phyloP scores from a whole-genome alignment of 2,888 invertebrate genomes.

The Dryobota labecula region DNA sequence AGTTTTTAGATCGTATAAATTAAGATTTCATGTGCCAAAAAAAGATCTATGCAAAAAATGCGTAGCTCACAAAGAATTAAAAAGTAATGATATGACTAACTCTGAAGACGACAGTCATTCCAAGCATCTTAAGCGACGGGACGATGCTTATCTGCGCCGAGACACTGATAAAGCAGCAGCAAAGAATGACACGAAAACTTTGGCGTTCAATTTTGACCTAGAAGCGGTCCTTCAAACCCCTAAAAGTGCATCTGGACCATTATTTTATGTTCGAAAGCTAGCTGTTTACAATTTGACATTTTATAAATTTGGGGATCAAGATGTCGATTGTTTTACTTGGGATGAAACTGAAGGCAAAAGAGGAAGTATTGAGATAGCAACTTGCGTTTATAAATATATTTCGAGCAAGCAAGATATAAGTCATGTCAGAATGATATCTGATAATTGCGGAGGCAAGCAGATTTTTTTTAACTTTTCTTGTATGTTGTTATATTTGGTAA shows the following conservation, averaged over 20 bases:
- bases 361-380: conserved; percentile 67
- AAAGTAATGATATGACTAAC: neutral
- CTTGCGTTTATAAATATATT: conserved; percentile 61
- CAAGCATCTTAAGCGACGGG: conserved; percentile 18
- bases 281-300: conserved; percentile 69
- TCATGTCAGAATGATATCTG: conserved; percentile 60
- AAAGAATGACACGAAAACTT: conserved; percentile 53
- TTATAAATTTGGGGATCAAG: conserved; percentile 70
- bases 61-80: neutral
- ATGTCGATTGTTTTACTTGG: conserved; percentile 64
- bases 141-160: conserved; percentile 45
- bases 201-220: conserved; percentile 60
- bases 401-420: conserved; percentile 27
- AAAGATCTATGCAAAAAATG: conserved; percentile 13
- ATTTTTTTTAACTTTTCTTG: neutral
- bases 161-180: conserved; percentile 66
- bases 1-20: conserved; percentile 26
- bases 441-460: conserved; percentile 33
- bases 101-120: neutral
- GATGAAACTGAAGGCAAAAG: conserved; percentile 65
- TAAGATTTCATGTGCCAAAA: neutral
- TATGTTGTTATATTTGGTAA: conserved; percentile 13
- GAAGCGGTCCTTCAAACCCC: conserved; percentile 58
- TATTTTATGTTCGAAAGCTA: too few relatives aligned
- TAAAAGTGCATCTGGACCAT: conserved; percentile 52